Evolutionary conservation across 1,140 invertebrate species (phyloP), one percentile per base, ranked within the genome.

Genomic region (Dendroctonus ponderosae): DNA sequence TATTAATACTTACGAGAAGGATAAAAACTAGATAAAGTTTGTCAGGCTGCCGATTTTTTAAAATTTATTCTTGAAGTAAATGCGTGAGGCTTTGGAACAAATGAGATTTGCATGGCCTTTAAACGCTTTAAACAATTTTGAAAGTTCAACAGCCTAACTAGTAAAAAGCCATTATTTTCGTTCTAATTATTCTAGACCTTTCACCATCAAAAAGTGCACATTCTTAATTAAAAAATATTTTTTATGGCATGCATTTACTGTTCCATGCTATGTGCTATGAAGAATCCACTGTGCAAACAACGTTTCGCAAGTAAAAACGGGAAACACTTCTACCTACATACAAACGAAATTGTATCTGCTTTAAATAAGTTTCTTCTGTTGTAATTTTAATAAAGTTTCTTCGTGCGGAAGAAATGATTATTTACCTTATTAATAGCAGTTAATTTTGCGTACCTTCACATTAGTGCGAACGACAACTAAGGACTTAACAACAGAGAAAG

Each of bases 11-110:
- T 12, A 48, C 14, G 7, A 26, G 7, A 26, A 14, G 9, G 14
- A 12, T 52, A 52, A 14, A 52, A 52, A 26, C 50, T 52, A 52
- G 15, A 14, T 7, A 52, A 9, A 46, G 44, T 46, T 46, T 46
- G 2, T 12, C 2, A 11, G 9, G 9, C 5, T 46, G 12, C 9
- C 9, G 44, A 12, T 9, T 9, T 46, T 46, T 46, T 2, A 11
- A 9, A 5, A 46, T 11, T 46, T 9, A 5, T 5, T 46, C 9
- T 46, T 46, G 9, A 46, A 9, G 12, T 26, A 26, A 26, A 26
- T 26, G 26, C 1, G 26, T 26, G 26, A 26, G 26, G 3, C 26
- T 26, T 26, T 26, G 3, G 26, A 26, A 26, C 26, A 26, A 26
- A 3, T 26, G 26, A 2, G 1, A 26, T 26, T 26, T 3, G 26